Conservation (phyloP, 1,140 invertebrate genomes). For the Dendroctonus ponderosae region DNA sequence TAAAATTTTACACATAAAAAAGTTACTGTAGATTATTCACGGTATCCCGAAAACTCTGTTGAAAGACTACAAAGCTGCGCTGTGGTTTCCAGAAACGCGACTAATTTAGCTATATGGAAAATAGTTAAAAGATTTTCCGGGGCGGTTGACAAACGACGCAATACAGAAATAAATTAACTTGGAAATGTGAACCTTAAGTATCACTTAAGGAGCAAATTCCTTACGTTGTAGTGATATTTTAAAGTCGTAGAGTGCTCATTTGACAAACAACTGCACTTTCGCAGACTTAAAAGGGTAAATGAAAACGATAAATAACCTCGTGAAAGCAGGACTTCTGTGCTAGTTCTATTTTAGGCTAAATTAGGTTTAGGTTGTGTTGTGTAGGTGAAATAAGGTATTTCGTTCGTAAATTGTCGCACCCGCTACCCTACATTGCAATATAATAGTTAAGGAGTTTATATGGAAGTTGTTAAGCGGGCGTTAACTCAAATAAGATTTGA, state of each 20-base stretch:
- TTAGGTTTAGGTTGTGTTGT: slow-evolving; percentile 9
- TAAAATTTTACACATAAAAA: too few species aligned
- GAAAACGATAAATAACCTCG: slow-evolving; percentile 25
- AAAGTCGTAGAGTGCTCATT: slow-evolving; percentile 25
- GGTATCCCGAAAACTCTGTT: too few species aligned
- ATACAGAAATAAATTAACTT: slow-evolving; percentile 18
- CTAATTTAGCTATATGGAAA: too few species aligned
- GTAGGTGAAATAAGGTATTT: neutral
- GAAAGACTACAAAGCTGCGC: too few species aligned
- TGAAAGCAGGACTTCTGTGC: slow-evolving; percentile 11
- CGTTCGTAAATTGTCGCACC: too few species aligned
- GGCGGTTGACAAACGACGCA: slow-evolving; percentile 12
- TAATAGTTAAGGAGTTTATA: too few species aligned
- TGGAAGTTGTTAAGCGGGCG: too few species aligned
- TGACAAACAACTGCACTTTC: slow-evolving; percentile 27
- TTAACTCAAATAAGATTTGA: too few species aligned
- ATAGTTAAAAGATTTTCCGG: too few species aligned
- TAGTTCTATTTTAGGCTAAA: slow-evolving; percentile 20
- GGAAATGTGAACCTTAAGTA: slow-evolving; percentile 17
- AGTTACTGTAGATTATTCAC: too few species aligned
- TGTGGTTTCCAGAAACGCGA: too few species aligned
- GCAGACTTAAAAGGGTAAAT: slow-evolving; percentile 27
- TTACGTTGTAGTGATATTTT: slow-evolving; percentile 26
- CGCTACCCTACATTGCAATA: too few species aligned
- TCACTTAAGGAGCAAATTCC: slow-evolving; percentile 25